Evolutionary conservation across 2,888 invertebrate genomes (phyloP).

Genomic region (Agrotis clavis): DNA sequence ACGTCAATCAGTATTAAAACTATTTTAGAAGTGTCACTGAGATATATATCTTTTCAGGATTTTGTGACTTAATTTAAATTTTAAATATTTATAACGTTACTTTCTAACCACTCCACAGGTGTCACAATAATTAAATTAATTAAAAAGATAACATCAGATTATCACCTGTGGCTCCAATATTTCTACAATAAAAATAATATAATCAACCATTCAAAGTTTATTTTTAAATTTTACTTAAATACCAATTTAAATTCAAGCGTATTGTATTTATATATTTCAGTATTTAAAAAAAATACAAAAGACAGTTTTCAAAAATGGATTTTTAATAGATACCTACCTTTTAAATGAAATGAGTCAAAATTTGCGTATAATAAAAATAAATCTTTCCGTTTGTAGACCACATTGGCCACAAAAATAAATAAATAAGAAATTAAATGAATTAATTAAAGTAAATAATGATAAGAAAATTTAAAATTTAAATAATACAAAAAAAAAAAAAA

Average conservation of each 20-base stretch:
- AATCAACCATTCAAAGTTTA: background rate
- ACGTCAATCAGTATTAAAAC: too few species aligned
- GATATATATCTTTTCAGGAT: background rate
- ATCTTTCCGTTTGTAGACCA: background rate
- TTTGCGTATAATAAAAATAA: background rate
- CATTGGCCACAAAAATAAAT: background rate
- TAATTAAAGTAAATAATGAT: too few species aligned
- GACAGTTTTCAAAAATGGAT: background rate
- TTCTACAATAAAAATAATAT: conserved; percentile 2
- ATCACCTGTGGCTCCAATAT: conserved; percentile 16
- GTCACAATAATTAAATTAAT: conserved; percentile 26
- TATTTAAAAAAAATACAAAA: background rate
- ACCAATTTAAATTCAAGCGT: conserved; percentile 11
- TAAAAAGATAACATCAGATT: conserved; percentile 6
- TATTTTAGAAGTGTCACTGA: background rate
- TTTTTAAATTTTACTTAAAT: background rate
- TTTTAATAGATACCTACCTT: too few species aligned
- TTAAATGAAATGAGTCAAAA: background rate
- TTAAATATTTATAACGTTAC: background rate
- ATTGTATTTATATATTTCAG: background rate
- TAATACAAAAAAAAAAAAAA: background rate
- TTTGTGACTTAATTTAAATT: background rate
- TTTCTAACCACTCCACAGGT: background rate
- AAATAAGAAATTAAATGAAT: too few species aligned
- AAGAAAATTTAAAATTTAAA: background rate